Evolutionary conservation across 2,113 vertebrate genomes (phyloP).

Genomic region (Caretta caretta): DNA sequence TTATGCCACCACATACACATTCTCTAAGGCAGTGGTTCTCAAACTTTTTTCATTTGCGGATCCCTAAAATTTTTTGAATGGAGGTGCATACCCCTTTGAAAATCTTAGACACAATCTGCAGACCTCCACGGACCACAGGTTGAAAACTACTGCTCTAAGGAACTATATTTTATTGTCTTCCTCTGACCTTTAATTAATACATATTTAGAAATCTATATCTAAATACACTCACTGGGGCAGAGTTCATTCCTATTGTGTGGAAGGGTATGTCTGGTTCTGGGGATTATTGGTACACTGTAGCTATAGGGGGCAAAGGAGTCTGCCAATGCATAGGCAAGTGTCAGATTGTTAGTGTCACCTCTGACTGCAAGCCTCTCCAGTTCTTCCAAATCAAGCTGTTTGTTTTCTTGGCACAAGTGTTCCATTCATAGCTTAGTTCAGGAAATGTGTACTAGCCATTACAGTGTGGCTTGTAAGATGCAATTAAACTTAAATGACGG

Average conservation of each 20-base stretch:
- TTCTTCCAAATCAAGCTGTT: neutral
- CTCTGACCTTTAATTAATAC: neutral
- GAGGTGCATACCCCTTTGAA: no score
- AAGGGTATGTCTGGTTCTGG: neutral
- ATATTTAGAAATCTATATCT: neutral
- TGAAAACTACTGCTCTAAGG: neutral
- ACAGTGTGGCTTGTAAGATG: neutral
- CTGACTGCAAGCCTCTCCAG: neutral
- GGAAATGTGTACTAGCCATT: conserved; percentile 19
- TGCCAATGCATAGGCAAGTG: neutral
- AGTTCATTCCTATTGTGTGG: neutral
- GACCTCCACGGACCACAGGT: no score
- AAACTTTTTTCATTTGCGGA: no score
- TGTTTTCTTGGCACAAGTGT: neutral
- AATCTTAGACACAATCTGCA: no score
- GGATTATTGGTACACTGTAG: neutral
- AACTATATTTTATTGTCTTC: neutral
- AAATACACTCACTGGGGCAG: neutral
- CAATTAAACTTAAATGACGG: neutral
- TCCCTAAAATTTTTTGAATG: no score
- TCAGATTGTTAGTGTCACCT: neutral
- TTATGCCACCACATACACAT: neutral
- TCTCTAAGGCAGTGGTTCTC: neutral
- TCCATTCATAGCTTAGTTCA: neutral
- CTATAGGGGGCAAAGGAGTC: neutral